Conservation (phyloP, 1,140 invertebrate genomes). For the Hyphantria cunea region DNA sequence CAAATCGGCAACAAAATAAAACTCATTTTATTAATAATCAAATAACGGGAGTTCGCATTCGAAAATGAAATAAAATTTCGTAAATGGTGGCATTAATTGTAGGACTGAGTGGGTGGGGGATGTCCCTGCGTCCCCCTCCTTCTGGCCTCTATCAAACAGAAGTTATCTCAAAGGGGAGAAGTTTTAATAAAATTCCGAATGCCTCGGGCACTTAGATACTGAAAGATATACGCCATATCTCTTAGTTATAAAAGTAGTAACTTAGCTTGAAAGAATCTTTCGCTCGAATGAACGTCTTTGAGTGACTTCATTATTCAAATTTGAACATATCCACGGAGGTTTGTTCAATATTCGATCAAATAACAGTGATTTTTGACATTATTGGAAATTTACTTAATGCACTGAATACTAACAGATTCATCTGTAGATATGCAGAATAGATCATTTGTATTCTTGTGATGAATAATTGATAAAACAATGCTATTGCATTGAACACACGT, state of each 20-base stretch:
- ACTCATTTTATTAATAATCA: constrained; percentile 77
- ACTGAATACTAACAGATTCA: constrained; percentile 5
- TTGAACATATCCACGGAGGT: constrained; percentile 31
- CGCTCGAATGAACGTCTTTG: constrained; percentile 46
- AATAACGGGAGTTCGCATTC: constrained; percentile 68
- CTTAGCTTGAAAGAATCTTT: constrained; percentile 43
- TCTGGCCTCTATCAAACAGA: constrained; percentile 71
- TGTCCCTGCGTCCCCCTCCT: constrained; percentile 31
- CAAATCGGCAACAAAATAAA: constrained; percentile 72
- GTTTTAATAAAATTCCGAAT: constrained; percentile 75
- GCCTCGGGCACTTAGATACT: constrained; percentile 59
- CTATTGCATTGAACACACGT: too few relatives aligned
- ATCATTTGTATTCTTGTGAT: constrained; percentile 4
- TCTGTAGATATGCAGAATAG: background rate
- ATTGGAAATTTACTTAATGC: constrained; percentile 13
- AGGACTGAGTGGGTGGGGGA: constrained; percentile 22
- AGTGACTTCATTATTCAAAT: constrained; percentile 45
- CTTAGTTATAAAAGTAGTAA: constrained; percentile 51
- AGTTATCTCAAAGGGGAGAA: constrained; percentile 73
- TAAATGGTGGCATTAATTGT: constrained; percentile 75
- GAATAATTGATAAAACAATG: background rate
- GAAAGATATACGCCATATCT: constrained; percentile 52
- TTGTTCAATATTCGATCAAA: constrained; percentile 39
- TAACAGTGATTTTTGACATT: constrained; percentile 33
- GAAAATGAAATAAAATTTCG: constrained; percentile 74